Conservation (phyloP, 2,113 vertebrate genomes). For the Mesembrinibis cayennensis region DNA sequence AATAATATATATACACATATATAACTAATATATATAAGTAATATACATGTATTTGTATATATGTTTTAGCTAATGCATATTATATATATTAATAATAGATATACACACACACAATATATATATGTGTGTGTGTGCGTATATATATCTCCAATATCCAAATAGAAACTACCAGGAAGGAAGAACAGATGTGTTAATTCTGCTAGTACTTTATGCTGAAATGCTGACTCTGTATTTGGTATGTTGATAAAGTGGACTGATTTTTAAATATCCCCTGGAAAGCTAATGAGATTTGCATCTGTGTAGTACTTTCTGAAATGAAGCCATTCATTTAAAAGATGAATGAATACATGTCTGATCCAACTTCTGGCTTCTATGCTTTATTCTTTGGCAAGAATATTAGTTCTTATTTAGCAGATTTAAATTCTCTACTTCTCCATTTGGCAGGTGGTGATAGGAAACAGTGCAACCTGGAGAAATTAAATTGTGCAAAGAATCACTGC, state of each 20-base stretch:
- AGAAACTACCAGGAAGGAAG: background rate
- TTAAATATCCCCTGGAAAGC: background rate
- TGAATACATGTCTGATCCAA: background rate
- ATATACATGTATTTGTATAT: background rate
- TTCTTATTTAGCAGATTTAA: background rate
- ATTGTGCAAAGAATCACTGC: background rate
- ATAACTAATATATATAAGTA: background rate
- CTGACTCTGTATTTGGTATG: background rate
- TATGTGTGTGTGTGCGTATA: rapidly evolving
- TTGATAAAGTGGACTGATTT: background rate
- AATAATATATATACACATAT: no score
- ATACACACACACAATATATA: rapidly evolving
- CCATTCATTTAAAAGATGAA: background rate
- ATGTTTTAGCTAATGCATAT: background rate
- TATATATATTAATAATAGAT: background rate
- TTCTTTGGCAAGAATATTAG: background rate
- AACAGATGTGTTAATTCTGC: background rate
- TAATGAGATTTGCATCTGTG: background rate
- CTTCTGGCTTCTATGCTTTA: background rate
- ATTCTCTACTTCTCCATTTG: background rate
- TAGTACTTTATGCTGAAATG: background rate
- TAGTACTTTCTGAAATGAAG: background rate
- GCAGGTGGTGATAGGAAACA: background rate
- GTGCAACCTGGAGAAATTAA: background rate
- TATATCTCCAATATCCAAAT: background rate